Evolutionary conservation across 2,797 vertebrate genomes (phyloP), one percentile per base, ranked within the genome.

Genomic region (Cirrhinus molitorella): DNA sequence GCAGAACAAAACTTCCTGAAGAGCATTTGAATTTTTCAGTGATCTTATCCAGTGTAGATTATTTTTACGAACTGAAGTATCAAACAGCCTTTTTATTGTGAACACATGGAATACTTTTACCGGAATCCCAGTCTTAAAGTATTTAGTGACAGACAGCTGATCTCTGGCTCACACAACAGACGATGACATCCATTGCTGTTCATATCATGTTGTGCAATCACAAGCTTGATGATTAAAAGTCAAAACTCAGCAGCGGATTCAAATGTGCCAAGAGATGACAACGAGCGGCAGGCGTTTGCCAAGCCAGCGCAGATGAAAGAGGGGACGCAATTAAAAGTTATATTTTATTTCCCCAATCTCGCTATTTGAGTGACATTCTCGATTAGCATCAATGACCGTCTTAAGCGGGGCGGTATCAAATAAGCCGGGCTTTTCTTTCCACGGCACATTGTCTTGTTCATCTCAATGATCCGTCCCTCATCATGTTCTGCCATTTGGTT

Each of bases 401-500:
- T 85, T 75, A 55, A 79, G 80, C 17, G 23, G 8, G 57, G 43
- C 5, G 21, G 81, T 85, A 86, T 81, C 83, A 49, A 85, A 84
- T 78, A 70, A 28, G 43, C 79, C 8, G 63, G 70, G 23, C 66
- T 70, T 81, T 79, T 79, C 78, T 84, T 78, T 80, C 47, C 79
- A 61, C 28, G 2, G 71, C 78, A 68, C 66, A 84, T 87, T 84
- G 85, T 87, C 72, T 83, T 74, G 51, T 79, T 71, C 81, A 74
- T 66, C 65, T 73, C 73, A 82, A 13, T 83, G 76, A 85, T 82
- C 79, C 83, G 57, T 88, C 85, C 77, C 53, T 88, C 81, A 81
- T 89, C 82, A 71, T 85, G 72, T 78, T 80, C 77, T 84, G 47
- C 79, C 88, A 89, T 88, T 90, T 88, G 86, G 86, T 84, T 82